Base-by-base conservation (phyloP, 2,888 invertebrate species). In the Eristalis arbustorum region DNA sequence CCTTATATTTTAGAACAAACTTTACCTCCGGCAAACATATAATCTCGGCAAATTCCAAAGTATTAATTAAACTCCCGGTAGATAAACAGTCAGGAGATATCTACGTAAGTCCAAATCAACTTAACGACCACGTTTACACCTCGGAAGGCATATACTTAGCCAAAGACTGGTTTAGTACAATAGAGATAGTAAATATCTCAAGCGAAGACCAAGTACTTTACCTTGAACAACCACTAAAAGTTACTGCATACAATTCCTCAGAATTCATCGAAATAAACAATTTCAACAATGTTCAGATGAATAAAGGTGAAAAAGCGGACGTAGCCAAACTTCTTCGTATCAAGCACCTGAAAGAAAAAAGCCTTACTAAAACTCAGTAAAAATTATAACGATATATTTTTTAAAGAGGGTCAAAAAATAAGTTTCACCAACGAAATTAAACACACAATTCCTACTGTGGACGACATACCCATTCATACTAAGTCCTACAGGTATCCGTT, bases 151-250 rank as follows among this genome's bases (percentile, higher is more conserved):
- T n/a, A n/a, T n/a, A 37, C 18, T 22, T 22, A 0, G 40, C 63
- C 18, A 61, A 31, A 56, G 40, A 81, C 28, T 61, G 63, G 67
- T 74, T 49, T 28, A 62, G 62, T 49, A 28, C 13, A 22, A 37
- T 81, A n/a, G n/a, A n/a, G n/a, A n/a, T n/a, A 37, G 80, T 13
- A 10, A 74, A 81, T 25, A 49, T 22, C 11, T 72, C 66, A 18
- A 3, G 28, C 34, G 28, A 28, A 3, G 37, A 80, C 10, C 14
- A 66, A 40, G 56, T 13, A 18, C 40, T 72, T 5, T 63, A 63
- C 34, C 14, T 78, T n/a, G 71, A 71, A 72, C 37, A 71, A 56
- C 66, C 57, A 31, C 23, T 78, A 13, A 63, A 42, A 49, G 72
- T 64, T 0, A n/a, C 25, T 34, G 40, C 40, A 2, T 40, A 49